Percentiles rank a stretch among this genome's conserved stretches.
These are phyloP conservation scores for Pocillopora grandis DNA, from an alignment of 92 coral and sea anemone species.

Conservation along the genomic window DNA sequence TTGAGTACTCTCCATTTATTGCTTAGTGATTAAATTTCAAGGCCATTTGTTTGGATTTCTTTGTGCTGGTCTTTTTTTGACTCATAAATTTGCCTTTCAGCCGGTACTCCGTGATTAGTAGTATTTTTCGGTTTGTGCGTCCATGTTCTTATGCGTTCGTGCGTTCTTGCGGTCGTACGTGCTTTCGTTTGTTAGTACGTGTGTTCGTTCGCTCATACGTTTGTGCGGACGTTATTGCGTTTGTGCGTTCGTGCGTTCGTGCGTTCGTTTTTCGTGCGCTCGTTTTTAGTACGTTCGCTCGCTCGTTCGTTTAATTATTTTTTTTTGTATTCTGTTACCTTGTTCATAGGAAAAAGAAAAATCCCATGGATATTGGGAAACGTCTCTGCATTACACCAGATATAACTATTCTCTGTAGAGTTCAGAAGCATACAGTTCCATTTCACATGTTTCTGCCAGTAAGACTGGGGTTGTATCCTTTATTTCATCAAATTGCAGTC, in stretches of 20 bases:
- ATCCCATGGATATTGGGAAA: not conserved
- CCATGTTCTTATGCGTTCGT: too few species aligned
- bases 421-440: conserved; percentile 65
- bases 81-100: too few species aligned
- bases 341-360: not conserved
- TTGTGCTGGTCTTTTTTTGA: not conserved
- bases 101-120: too few species aligned
- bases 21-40: not conserved
- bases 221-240: too few species aligned
- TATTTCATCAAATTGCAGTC: not conserved
- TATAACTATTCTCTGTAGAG: conserved; percentile 44
- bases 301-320: not conserved
- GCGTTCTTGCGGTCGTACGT: too few species aligned
- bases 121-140: too few species aligned
- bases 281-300: not conserved
- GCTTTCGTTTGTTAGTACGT: too few species aligned
- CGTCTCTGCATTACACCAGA: conserved; percentile 23
- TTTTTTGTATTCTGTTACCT: not conserved
- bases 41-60: not conserved
- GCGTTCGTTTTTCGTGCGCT: not conserved
- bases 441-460: conserved; percentile 75
- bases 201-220: too few species aligned
- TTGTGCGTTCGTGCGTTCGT: too few species aligned
- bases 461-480: conserved; percentile 89
- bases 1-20: not conserved